Conservation (phyloP, 37 sponge, comb jelly and placozoan genomes). For the Diacarnus erythraeanus region DNA sequence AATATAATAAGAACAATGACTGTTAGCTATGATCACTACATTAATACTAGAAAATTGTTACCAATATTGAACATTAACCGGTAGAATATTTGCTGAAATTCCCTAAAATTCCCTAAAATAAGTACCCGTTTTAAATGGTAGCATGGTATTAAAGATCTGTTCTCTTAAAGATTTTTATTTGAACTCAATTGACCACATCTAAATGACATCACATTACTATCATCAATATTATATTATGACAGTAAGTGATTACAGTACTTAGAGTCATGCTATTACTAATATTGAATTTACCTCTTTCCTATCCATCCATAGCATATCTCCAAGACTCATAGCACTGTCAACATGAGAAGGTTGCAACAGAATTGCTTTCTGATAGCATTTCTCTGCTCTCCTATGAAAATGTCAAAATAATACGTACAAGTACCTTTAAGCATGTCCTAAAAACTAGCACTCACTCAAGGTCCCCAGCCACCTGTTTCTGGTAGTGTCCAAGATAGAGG, state of each 20-base stretch:
- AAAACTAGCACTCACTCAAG: constrained; percentile 19
- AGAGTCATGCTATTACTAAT: too few species aligned
- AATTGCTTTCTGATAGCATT: constrained; percentile 76
- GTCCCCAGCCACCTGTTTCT: constrained; percentile 36
- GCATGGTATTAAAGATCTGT: too few species aligned
- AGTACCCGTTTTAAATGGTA: too few species aligned
- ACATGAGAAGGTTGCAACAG: constrained; percentile 33
- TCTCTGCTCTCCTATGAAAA: constrained; percentile 62
- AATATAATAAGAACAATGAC: not conserved
- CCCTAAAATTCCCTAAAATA: too few species aligned
- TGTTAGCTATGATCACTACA: not conserved
- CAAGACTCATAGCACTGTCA: constrained; percentile 50
- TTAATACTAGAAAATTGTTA: not conserved
- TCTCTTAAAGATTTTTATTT: too few species aligned
- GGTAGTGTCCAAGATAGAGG: constrained; percentile 69
- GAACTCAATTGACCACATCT: too few species aligned
- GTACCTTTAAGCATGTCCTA: too few species aligned
- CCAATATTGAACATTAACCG: not conserved
- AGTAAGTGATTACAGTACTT: too few species aligned
- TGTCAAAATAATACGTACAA: not conserved
- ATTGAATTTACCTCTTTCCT: constrained; percentile 72
- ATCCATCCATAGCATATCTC: constrained; percentile 24
- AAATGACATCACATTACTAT: too few species aligned
- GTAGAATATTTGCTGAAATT: too few species aligned
- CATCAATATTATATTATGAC: too few species aligned